Base-by-base conservation (phyloP, 2,113 vertebrate genomes). In the Panurus biarmicus region DNA sequence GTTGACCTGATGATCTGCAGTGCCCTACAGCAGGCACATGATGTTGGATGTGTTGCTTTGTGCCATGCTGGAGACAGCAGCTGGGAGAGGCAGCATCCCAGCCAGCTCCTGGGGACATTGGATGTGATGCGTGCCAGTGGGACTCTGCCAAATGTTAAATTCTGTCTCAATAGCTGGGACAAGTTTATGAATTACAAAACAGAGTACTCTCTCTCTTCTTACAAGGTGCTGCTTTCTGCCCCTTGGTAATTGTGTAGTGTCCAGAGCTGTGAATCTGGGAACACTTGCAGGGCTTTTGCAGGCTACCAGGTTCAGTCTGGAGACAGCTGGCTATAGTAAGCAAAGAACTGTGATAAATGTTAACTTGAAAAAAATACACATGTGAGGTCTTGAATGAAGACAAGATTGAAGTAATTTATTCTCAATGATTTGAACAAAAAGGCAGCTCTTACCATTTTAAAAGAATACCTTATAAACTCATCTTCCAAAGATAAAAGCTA, bases 321-420 rank as follows among this genome's bases (percentile, higher is more conserved):
- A 95, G 86, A 88, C 87, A 83, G 91, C 82, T 89, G 78, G 80
- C 75, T 88, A 51, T 73, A 96, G 94, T 83, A 85, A 77, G 87
- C 73, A 60, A 71, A 84, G 58, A 87, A 53, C 35, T 62, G 42
- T 97, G 89, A 97, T 96, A 86, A 96, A 97, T 96, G 82, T 21
- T 81, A 31, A 25, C 89, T 85, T 93, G 60, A 28, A 69, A 81
- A 87, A 94, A 51, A 1, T 35, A 64, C 36, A 48, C 77, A 45
- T 72, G 70, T 85, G 87, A 94, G 86, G 71, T 94, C 87, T 92
- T 96, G 95, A 97, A 97, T 96, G 94, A 96, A 97, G 97, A 89
- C 85, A 93, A 95, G 93, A 97, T 97, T 97, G 86, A 98, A 97
- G 93, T 95, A 97, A 97, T 97, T 96, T 95, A 95, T 97, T 97